Conservation (phyloP, 2,888 invertebrate species). For the Hymenopus coronatus region DNA sequence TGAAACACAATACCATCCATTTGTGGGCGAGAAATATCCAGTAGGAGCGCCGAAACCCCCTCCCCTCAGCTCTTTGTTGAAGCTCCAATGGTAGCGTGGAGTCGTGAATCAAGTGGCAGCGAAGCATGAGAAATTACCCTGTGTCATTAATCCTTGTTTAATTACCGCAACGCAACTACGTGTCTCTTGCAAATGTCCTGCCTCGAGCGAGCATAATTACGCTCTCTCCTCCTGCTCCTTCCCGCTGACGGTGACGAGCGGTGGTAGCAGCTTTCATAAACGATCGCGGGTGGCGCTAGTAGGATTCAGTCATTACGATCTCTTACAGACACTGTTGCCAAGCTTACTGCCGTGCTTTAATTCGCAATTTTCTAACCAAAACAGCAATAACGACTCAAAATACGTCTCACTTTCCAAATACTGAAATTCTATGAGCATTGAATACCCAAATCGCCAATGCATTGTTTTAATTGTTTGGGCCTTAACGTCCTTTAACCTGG, state of each 20-base stretch:
- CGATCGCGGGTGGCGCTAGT: neutral
- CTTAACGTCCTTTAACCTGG: no score
- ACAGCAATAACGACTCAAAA: no score
- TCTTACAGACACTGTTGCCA: neutral
- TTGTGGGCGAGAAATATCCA: neutral
- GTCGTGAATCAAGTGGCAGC: slow-evolving; percentile 9
- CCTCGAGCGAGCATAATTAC: slow-evolving; percentile 11
- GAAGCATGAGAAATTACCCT: slow-evolving; percentile 16
- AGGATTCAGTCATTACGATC: neutral
- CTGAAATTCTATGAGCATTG: no score
- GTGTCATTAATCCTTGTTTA: slow-evolving; percentile 21
- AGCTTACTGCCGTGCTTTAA: neutral
- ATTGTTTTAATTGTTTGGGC: no score
- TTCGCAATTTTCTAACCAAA: no score
- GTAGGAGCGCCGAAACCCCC: neutral
- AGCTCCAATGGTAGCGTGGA: neutral
- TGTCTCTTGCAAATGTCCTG: slow-evolving; percentile 18
- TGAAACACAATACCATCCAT: neutral
- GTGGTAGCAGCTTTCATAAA: neutral
- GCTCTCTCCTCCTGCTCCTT: neutral
- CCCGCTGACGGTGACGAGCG: neutral
- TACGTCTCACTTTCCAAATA: no score
- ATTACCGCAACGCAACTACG: slow-evolving; percentile 16
- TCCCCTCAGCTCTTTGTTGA: neutral
- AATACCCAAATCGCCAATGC: no score